Evolutionary conservation across 2,797 vertebrate genomes (phyloP).

Genomic region (Micromesistius poutassou): DNA sequence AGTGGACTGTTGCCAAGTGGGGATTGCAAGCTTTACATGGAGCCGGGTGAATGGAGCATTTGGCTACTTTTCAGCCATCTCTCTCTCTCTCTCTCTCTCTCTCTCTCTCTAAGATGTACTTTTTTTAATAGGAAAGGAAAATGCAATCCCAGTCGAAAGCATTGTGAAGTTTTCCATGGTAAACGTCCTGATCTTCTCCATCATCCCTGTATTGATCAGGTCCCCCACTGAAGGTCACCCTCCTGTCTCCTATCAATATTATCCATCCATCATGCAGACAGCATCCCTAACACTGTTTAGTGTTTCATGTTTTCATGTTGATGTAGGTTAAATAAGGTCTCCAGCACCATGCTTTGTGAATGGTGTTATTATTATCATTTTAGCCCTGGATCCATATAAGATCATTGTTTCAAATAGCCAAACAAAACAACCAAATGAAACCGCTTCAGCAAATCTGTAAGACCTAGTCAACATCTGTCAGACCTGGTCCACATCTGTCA

Average conservation of each 20-base stretch:
- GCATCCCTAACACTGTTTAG: conserved; percentile 31
- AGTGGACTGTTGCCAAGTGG: conserved; percentile 1
- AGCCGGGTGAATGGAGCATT: not conserved
- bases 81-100: not conserved
- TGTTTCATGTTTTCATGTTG: conserved; percentile 31
- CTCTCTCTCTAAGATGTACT: too few species aligned
- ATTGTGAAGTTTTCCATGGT: conserved; percentile 3
- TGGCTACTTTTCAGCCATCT: not conserved
- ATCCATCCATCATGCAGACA: conserved; percentile 36
- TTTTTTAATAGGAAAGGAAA: not conserved
- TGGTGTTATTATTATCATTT: not conserved
- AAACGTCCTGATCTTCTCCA: conserved; percentile 23
- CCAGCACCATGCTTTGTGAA: not conserved
- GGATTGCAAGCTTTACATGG: not conserved
- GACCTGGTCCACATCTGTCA: too few species aligned
- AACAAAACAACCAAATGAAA: not conserved
- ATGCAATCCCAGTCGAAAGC: not conserved
- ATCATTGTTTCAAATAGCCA: not conserved
- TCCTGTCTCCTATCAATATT: conserved; percentile 42
- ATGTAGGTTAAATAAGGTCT: conserved; percentile 13
- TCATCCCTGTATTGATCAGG: conserved; percentile 41
- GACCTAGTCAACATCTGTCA: too few species aligned
- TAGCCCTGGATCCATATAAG: not conserved
- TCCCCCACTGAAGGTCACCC: conserved; percentile 9
- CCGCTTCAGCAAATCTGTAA: not conserved